Evolutionary conservation across 2,888 invertebrate genomes (phyloP).

Genomic region (Siphonodentalium dalli): DNA sequence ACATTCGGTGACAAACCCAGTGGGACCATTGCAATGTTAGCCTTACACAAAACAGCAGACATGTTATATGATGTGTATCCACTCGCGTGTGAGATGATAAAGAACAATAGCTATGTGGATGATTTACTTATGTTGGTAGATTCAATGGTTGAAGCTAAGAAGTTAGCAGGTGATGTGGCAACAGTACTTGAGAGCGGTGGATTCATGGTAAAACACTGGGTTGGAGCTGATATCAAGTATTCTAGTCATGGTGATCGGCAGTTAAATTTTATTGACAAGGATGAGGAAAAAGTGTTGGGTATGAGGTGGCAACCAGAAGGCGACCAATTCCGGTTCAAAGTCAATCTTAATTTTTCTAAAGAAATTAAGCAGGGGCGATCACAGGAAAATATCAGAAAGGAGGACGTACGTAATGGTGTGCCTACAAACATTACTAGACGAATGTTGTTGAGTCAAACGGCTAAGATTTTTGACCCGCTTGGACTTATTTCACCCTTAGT

Average conservation of each 20-base stretch:
- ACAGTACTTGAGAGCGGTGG: background rate
- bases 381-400: background rate
- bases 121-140: too few relatives aligned
- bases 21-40: background rate
- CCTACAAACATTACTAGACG: background rate
- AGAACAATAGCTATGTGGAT: too few relatives aligned
- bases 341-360: background rate
- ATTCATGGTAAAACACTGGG: slow-evolving; percentile 2
- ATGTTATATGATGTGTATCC: too few relatives aligned
- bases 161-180: background rate
- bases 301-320: slow-evolving; percentile 2
- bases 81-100: too few relatives aligned
- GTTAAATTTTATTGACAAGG: background rate
- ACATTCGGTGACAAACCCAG: slow-evolving; percentile 7
- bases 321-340: slow-evolving; percentile 4
- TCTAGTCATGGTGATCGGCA: background rate
- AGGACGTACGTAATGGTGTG: background rate
- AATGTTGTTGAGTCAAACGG: slow-evolving; percentile 6
- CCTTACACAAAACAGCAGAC: too few relatives aligned
- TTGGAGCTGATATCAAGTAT: background rate
- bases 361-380: background rate
- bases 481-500: background rate
- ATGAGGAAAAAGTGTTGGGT: background rate
- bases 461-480: slow-evolving; percentile 1
- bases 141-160: background rate